Base-by-base conservation (phyloP, 2,113 vertebrate species). In the Gavia stellata region DNA sequence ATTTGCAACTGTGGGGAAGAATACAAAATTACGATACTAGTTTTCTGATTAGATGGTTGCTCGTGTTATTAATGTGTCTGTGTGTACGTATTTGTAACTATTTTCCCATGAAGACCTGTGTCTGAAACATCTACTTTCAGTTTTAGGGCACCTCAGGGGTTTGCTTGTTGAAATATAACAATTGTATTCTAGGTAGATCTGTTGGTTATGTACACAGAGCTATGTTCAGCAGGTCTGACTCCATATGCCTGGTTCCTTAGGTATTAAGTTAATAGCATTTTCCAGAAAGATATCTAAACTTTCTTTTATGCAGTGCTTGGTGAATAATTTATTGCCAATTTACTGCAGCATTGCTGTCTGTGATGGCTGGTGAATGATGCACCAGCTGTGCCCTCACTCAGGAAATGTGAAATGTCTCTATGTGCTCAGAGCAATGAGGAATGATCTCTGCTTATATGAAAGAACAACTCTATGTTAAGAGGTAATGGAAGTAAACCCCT, bases 271-370 rank as follows among this genome's bases (percentile, higher is more conserved):
- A 84, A 89, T 38, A 63, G 7, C 9, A 12, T 93, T 95, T 94
- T 95, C 59, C 75, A 71, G 86, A 80, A 88, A 92, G 56, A 71
- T 70, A 63, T 34, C 49, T 62, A 47, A 88, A 81, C 28, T 86
- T 90, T 45, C 45, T 85, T 70, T 93, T 90, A 28, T 1, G 2
- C 0, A 7, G 20, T 55, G 13, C 31, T 81, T 58, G 47, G 50
- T 93, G 88, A 96, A 86, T 90, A 88, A 94, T 93, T 95, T 95
- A 78, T 73, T 66, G 74, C 24, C 55, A 58, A 62, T 94, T 95
- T 82, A 70, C 50, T 42, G 8, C 45, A 70, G 19, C 7, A 25
- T 33, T 79, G 53, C 36, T 90, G 25, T 52, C 58, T 82, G 44
- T 53, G 81, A 44, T 59, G 53, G 82, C 10, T 93, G 71, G 42